These are phyloP conservation scores for Varanus salvator DNA, from an alignment of 2,113 vertebrate genomes.

Conservation along the genomic window DNA sequence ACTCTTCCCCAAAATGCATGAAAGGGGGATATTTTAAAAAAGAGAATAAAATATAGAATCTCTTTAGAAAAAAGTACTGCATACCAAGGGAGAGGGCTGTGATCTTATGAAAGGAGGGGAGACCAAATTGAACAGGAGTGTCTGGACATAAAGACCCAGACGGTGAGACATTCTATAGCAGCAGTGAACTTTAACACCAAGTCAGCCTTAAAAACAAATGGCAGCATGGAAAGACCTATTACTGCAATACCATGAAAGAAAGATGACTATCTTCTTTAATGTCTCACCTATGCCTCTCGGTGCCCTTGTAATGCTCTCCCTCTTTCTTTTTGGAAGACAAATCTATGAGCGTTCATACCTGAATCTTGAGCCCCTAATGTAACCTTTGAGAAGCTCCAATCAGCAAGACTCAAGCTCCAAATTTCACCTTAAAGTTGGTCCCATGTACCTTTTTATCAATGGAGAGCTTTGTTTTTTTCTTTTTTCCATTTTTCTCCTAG, in stretches of 20 bases:
- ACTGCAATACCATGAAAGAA: slow-evolving; percentile 21
- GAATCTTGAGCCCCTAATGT: neutral
- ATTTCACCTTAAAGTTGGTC: too few relatives aligned
- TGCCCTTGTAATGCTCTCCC: neutral
- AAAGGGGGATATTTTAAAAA: neutral
- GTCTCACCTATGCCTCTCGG: neutral
- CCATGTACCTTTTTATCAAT: too few relatives aligned
- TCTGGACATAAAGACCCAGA: neutral
- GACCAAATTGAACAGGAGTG: neutral
- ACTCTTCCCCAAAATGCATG: neutral
- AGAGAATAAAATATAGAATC: neutral
- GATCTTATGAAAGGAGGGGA: neutral
- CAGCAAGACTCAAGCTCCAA: too few relatives aligned
- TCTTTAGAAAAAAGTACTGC: neutral
- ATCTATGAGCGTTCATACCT: neutral
- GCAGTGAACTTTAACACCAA: neutral
- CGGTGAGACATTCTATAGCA: neutral
- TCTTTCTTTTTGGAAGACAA: neutral
- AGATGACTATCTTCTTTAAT: neutral
- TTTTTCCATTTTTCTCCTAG: too few relatives aligned
- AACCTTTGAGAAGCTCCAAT: neutral
- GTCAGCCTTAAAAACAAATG: slow-evolving; percentile 4
- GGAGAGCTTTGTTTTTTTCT: too few relatives aligned
- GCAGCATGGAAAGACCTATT: neutral
- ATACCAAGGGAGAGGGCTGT: neutral